Evolutionary conservation across 2,888 invertebrate genomes (phyloP).

Genomic region (Copidosoma aretas): DNA sequence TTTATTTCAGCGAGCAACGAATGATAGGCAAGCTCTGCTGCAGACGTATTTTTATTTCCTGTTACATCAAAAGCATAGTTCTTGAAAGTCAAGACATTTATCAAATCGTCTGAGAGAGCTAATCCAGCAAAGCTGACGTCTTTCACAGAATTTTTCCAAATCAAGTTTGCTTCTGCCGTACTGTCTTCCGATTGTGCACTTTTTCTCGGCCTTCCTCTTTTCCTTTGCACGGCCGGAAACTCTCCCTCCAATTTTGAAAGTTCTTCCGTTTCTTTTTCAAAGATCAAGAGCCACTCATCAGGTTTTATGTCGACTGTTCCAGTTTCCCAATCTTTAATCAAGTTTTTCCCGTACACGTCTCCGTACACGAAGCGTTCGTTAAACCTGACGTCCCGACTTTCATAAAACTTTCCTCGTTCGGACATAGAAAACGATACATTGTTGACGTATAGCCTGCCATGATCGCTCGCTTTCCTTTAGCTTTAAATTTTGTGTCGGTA

Average conservation of each 20-base stretch:
- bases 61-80: too few relatives aligned
- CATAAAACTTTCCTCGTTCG: background rate
- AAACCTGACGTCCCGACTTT: background rate
- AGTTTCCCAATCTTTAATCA: background rate
- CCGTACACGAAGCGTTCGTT: slow-evolving; percentile 2
- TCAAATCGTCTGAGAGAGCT: too few relatives aligned
- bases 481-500: background rate
- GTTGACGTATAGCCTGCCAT: background rate
- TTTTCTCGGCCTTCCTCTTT: too few relatives aligned
- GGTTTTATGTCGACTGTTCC: background rate
- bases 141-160: background rate
- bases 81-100: background rate
- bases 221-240: background rate
- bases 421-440: background rate
- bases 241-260: background rate
- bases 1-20: background rate
- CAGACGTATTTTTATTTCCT: background rate
- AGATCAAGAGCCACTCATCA: background rate
- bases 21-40: background rate
- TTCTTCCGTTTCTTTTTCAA: background rate
- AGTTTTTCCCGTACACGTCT: background rate
- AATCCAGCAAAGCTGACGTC: too few relatives aligned
- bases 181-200: too few relatives aligned
- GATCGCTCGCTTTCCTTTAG: background rate
- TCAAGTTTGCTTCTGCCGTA: background rate